Evolutionary conservation across 2,113 vertebrate genomes (phyloP), one percentile per base, ranked within the genome.

Genomic region (Pangasianodon gigas): DNA sequence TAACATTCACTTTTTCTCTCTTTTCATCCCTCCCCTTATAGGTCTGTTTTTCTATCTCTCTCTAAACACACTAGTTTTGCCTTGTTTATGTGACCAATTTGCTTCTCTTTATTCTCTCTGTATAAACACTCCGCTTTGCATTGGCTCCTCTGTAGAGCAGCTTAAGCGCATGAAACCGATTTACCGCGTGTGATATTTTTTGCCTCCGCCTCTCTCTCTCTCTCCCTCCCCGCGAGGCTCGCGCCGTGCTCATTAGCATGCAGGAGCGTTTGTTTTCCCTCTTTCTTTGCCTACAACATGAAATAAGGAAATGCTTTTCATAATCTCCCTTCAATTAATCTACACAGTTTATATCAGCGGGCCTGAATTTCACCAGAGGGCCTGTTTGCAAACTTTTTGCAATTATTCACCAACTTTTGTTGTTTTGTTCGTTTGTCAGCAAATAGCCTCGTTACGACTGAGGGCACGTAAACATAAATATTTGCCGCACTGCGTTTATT

Each of bases 361-460:
- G 48, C 82, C 46, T 60, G 44, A 81, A 48, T 67, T 80, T 37
- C 83, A 88, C 91, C 91, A 75, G 44, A 54, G 89, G 89, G 83
- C 69, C 89, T 88, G 85, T 79, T 80, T 44, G 29, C 89, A 88
- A 85, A 91, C 91, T 90, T 90, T 37, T 86, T 6, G 9, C 84
- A 90, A 88, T 91, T 90, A 90, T 62, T 56, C 65, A 60, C 29
- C 13, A 84, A 82, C 52, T 91, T 90, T 60, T 86, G 48, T 75
- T 67, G 32, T 71, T 58, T 87, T 69, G 3, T 87, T 88, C 60
- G 48, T 90, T 90, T 90, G 77, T 54, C 44, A 51, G 56, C 52
- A 90, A 88, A 90, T 67, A 80, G 85, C 69, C 69, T 71, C 58
- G 60, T 89, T 89, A 75, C 82, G n/a, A 84, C 46, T n/a, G 74